Evolutionary conservation across 2,888 invertebrate species (phyloP), one percentile per base, ranked within the genome.

Genomic region (Drosophila sordidapex): DNA sequence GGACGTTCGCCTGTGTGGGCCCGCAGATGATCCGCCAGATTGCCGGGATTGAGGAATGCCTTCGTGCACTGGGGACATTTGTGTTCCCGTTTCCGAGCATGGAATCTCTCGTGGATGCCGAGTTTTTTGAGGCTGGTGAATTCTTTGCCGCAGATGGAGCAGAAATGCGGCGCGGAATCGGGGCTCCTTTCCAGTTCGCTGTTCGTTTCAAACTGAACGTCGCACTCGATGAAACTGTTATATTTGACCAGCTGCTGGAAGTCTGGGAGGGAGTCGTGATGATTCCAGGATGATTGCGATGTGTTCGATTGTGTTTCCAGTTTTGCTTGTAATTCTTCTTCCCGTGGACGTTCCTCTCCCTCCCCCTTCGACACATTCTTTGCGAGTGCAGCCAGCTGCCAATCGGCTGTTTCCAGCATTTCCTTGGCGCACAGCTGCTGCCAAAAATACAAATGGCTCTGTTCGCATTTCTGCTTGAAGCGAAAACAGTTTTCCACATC

Each of bases 1-100:
- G 94, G 94, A 18, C 89, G 79, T 36, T 91, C 91, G 3, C 94
- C 94, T 0, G 94, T 94, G 74, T 94, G 94, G 0, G 94, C 94
- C 57, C 94, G 89, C 90, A 94, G 93, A 75, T 94, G 94, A 21
- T 94, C 94, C 0, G 94, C 93, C 38, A 94, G 83, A 89, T 94
- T 94, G 76, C 70, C 70, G 11, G 70, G 40, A 40, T 74, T 70
- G 31, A 70, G 40, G 13, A 74, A 79, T 6, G 52, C 46, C 51
- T 74, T 78, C 2, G 52, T 21, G 27, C 77, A 78, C 8, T 63
- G 57, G 5, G 60, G 27, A 10, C 77, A 76, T 29, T 76, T 63
- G 56, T 60, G 51, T 7, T 56, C 27, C 1, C 70, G 43, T 21
- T 71, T 66, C 18, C 66, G 76, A 0, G 54, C 48, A 43, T 75